These are phyloP conservation scores for Mylabris phalerata DNA, from an alignment of 1,140 invertebrate genomes.

Conservation along the genomic window DNA sequence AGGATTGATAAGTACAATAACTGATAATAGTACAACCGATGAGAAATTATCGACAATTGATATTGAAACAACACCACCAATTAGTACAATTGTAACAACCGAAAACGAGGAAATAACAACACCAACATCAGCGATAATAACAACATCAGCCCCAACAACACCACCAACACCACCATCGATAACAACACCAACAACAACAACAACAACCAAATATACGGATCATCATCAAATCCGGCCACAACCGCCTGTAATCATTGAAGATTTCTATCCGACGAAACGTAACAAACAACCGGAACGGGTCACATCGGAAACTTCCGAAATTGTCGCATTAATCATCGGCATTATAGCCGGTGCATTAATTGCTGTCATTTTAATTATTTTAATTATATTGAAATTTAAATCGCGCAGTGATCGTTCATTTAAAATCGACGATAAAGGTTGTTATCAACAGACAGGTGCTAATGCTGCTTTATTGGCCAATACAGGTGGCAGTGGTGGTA, in stretches of 20 bases:
- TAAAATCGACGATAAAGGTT: slow-evolving; percentile 83
- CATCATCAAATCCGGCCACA: background rate
- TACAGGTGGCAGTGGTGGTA: slow-evolving; percentile 44
- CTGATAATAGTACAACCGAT: too few relatives aligned
- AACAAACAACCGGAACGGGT: slow-evolving; percentile 53
- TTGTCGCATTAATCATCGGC: slow-evolving; percentile 72
- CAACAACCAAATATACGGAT: slow-evolving; percentile 10
- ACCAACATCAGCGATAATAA: slow-evolving; percentile 34
- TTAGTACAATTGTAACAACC: background rate
- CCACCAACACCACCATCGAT: slow-evolving; percentile 24
- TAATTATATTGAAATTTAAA: slow-evolving; percentile 83
- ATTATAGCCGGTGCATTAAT: slow-evolving; percentile 88
- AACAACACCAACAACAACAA: slow-evolving; percentile 24
- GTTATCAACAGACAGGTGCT: slow-evolving; percentile 56
- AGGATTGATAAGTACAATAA: too few relatives aligned
- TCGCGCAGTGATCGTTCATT: slow-evolving; percentile 79
- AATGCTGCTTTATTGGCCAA: slow-evolving; percentile 65
- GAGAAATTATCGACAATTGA: slow-evolving; percentile 2
- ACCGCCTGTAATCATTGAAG: slow-evolving; percentile 1
- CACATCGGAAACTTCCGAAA: slow-evolving; percentile 64
- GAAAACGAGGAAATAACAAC: slow-evolving; percentile 2
- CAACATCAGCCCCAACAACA: slow-evolving; percentile 40
- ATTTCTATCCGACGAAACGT: slow-evolving; percentile 23
- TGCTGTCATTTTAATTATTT: slow-evolving; percentile 82
- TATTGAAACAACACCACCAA: slow-evolving; percentile 1